phyloP scores from a whole-genome alignment of 2,797 vertebrate genomes.

The Anguilla megastoma region DNA sequence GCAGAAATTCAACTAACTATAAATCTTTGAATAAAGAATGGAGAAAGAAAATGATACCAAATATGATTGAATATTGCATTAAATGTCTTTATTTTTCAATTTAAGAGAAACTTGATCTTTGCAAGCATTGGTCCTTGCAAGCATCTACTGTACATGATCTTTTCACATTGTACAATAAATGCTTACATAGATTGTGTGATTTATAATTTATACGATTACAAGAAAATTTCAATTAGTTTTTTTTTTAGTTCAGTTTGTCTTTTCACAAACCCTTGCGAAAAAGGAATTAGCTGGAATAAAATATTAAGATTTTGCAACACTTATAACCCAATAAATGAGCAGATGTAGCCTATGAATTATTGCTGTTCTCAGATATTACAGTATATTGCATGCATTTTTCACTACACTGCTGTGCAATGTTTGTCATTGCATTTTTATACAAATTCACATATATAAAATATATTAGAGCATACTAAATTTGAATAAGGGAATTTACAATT shows the following conservation, averaged over 20 bases:
- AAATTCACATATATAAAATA: no score
- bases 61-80: neutral
- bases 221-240: neutral
- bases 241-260: neutral
- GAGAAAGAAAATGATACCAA: neutral
- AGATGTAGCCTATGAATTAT: neutral
- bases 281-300: neutral
- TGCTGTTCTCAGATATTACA: neutral
- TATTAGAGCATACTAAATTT: neutral
- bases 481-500: neutral
- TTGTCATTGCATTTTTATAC: no score
- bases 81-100: neutral
- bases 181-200: neutral
- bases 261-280: neutral
- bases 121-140: neutral
- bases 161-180: neutral
- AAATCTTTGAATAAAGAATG: neutral
- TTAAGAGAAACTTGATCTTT: neutral
- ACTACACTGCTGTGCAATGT: no score
- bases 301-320: no score
- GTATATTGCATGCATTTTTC: neutral
- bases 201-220: neutral
- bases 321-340: neutral
- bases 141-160: neutral
- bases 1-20: neutral